phyloP scores from a whole-genome alignment of 2,888 invertebrate species.

The Embidobia sp. region DNA sequence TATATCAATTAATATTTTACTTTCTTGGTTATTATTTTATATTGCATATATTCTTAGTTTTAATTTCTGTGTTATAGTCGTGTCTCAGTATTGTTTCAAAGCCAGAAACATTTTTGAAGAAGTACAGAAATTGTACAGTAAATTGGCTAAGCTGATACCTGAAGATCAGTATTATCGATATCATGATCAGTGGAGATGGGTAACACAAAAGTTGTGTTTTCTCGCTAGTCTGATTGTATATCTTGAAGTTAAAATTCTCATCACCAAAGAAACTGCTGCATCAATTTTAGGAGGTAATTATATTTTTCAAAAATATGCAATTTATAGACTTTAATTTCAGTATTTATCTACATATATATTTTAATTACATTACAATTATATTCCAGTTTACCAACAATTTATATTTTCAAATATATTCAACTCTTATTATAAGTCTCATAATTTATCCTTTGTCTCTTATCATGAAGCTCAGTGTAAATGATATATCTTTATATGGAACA shows the following conservation, averaged over 20 bases:
- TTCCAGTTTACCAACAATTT: no score
- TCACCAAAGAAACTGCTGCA: constrained; percentile 89
- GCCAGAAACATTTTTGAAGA: constrained; percentile 86
- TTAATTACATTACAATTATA: no score
- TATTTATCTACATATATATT: no score
- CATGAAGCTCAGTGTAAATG: no score
- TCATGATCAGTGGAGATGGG: constrained; percentile 93
- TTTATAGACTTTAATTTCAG: not conserved
- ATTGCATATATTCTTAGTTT: constrained; percentile 32
- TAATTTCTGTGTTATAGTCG: constrained; percentile 78
- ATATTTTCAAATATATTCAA: no score
- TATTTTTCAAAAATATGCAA: no score
- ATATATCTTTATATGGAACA: not conserved
- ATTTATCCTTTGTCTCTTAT: no score
- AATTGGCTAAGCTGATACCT: constrained; percentile 87
- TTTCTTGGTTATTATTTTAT: not conserved
- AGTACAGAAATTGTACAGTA: constrained; percentile 85
- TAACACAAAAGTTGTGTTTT: constrained; percentile 91
- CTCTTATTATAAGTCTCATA: no score
- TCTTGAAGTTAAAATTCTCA: constrained; percentile 89
- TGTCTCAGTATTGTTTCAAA: constrained; percentile 85
- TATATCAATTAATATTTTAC: no score
- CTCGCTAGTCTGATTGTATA: constrained; percentile 90
- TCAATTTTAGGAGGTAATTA: constrained; percentile 88
- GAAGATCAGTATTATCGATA: constrained; percentile 92